Evolutionary conservation across 1,140 invertebrate species (phyloP).

Genomic region (Gonioctena quinquepunctata): DNA sequence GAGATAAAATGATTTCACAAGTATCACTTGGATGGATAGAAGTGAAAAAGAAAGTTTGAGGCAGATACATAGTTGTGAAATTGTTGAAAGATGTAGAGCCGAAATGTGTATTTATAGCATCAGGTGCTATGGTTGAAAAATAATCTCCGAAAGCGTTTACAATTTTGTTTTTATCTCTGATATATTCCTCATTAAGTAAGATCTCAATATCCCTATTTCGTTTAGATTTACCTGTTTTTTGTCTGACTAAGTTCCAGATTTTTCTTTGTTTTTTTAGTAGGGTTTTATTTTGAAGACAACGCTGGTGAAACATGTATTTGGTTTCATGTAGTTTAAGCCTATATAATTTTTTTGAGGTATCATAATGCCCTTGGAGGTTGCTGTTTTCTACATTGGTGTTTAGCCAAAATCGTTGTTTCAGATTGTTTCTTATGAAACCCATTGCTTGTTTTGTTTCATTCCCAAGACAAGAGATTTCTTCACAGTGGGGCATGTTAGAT

Average conservation of each 20-base stretch:
- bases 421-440: neutral
- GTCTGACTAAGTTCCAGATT: neutral
- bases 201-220: neutral
- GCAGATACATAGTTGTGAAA: neutral
- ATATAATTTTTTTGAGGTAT: no score
- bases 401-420: neutral
- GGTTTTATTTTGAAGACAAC: neutral
- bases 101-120: neutral
- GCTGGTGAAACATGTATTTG: neutral
- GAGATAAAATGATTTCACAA: neutral
- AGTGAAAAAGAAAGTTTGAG: neutral
- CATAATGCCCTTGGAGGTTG: no score
- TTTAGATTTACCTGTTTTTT: no score
- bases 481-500: neutral
- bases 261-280: neutral
- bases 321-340: neutral
- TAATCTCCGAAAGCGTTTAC: neutral
- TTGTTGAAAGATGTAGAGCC: neutral
- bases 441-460: neutral
- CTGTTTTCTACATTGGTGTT: neutral
- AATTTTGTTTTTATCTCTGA: neutral
- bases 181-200: neutral
- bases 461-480: neutral
- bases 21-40: neutral
- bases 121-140: neutral